Evolutionary conservation across 2,888 invertebrate genomes (phyloP).

Genomic region (Meganola albula): DNA sequence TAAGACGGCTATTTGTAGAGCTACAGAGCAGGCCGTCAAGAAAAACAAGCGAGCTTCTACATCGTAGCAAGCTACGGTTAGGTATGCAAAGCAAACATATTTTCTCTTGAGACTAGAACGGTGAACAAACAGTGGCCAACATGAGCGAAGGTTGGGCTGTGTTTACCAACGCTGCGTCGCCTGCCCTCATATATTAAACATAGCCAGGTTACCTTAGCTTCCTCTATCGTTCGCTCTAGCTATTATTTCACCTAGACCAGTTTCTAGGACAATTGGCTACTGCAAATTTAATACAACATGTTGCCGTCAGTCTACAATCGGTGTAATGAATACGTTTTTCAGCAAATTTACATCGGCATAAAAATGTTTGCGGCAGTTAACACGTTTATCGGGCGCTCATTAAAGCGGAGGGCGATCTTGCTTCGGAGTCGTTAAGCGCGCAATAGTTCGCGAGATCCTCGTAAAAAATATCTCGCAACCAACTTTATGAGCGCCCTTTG

Average conservation of each 20-base stretch:
- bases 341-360: conserved; percentile 74
- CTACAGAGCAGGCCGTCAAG: conserved; percentile 60
- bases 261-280: conserved; percentile 31
- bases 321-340: conserved; percentile 72
- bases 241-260: conserved; percentile 28
- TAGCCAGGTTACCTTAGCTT: conserved; percentile 56
- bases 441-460: conserved; percentile 78
- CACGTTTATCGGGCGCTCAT: conserved; percentile 78
- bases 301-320: conserved; percentile 48
- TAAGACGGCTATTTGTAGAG: conserved; percentile 45
- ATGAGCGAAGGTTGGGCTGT: conserved; percentile 65
- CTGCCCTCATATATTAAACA: conserved; percentile 77
- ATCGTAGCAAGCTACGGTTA: conserved; percentile 54
- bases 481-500: conserved; percentile 77
- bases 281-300: conserved; percentile 39
- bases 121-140: conserved; percentile 68
- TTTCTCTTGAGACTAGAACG: conserved; percentile 74
- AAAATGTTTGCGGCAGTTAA: conserved; percentile 76
- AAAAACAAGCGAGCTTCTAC: conserved; percentile 54
- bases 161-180: conserved; percentile 72
- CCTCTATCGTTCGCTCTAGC: conserved; percentile 34
- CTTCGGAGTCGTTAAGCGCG: conserved; percentile 78
- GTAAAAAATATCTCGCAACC: conserved; percentile 77
- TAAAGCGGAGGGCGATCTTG: conserved; percentile 76
- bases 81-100: conserved; percentile 75